These are phyloP conservation scores for Andricus quercusramuli DNA, from an alignment of 2,888 invertebrate species.

Conservation along the genomic window DNA sequence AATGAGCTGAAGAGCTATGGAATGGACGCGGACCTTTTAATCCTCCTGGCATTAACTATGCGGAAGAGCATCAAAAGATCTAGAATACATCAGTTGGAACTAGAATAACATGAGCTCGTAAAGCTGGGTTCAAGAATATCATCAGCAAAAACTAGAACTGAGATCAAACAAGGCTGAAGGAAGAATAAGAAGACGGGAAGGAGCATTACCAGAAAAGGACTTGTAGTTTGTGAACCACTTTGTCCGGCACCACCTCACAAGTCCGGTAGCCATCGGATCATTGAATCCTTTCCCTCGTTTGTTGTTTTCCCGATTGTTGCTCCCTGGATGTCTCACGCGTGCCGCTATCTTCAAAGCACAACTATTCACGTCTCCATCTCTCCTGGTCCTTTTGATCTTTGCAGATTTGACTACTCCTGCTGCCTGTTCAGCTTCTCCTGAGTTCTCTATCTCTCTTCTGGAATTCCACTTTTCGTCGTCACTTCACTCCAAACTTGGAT, in stretches of 20 bases:
- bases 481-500: conserved; percentile 39
- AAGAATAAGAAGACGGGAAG: conserved; percentile 45
- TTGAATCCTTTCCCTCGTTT: conserved; percentile 57
- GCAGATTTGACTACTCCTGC: conserved; percentile 45
- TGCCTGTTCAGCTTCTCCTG: conserved; percentile 47
- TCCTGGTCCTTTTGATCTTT: conserved; percentile 40
- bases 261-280: conserved; percentile 86
- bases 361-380: conserved; percentile 34
- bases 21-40: conserved; percentile 28
- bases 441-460: conserved; percentile 37
- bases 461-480: conserved; percentile 42
- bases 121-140: neutral
- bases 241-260: conserved; percentile 88
- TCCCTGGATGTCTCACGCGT: conserved; percentile 1
- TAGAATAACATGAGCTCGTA: neutral
- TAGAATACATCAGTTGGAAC: neutral
- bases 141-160: neutral
- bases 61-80: conserved; percentile 15
- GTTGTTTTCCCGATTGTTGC: conserved; percentile 23
- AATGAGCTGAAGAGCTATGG: conserved; percentile 6
- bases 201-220: conserved; percentile 84
- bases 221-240: conserved; percentile 88
- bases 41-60: conserved; percentile 13
- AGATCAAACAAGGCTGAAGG: conserved; percentile 11
- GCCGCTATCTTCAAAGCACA: conserved; percentile 18